Base-by-base conservation (phyloP, 2,797 vertebrate species). In the Meriones psammophilus region DNA sequence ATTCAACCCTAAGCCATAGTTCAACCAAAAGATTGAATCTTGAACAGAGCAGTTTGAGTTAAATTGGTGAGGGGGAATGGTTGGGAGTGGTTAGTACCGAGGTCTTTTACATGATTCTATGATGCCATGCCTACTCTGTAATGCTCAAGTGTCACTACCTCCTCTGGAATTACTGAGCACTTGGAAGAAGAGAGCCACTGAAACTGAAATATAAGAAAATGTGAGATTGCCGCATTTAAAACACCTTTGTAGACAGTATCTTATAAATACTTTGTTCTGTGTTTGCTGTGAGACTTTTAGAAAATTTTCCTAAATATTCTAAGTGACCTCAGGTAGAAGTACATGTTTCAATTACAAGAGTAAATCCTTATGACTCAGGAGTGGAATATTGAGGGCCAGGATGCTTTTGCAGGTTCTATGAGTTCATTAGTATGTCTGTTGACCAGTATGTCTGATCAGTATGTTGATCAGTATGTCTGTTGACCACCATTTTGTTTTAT, bases 121-220 rank as follows among this genome's bases (percentile, higher is more conserved):
- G 12, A 64, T 64, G 87, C 9, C 83, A 81, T 68, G 22, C 80
- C 73, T 92, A 1, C 14, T 87, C 8, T 3, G 6, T 73, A 60
- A 9, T 54, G 54, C 64, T 22, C 88, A 86, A 64, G 13, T 78
- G 1, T 77, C 69, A 26, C 81, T 20, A 89, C 39, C n/a, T 60
- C 33, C 77, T 30, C 50, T 13, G 39, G 30, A 95, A 89, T 71
- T 76, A 9, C 56, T 89, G 18, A 30, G 1, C 64, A 92, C 36
- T 76, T 84, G 26, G 18, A 79, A 92, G 20, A 18, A 15, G 18
- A 46, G 46, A 93, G 80, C 28, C 26, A 7, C 20, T n/a, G 5
- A 64, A 58, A 73, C 26, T 76, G 46, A 13, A 91, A 69, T 69
- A 24, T 28, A 86, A 56, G 88, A 39, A 93, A 94, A 33, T 92